phyloP scores from a whole-genome alignment of 2,113 vertebrate species.

The Amphiprion ocellaris region DNA sequence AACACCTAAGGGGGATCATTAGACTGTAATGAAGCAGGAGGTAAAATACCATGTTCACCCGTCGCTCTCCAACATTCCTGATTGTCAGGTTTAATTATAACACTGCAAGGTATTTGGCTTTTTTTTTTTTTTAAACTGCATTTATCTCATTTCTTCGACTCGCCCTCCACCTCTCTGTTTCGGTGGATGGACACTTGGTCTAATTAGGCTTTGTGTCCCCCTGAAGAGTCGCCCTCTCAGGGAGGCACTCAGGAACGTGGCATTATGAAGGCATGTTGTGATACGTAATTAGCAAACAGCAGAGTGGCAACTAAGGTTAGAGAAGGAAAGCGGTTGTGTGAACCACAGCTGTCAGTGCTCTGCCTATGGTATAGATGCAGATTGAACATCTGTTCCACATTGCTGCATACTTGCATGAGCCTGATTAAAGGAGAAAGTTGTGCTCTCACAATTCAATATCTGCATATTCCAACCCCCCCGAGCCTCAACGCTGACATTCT shows the following conservation, averaged over 20 bases:
- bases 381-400: slow-evolving; percentile 77
- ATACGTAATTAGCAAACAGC: slow-evolving; percentile 67
- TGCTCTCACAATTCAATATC: slow-evolving; percentile 29
- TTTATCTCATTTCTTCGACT: slow-evolving; percentile 59
- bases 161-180: slow-evolving; percentile 38
- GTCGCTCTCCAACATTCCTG: slow-evolving; percentile 70
- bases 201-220: slow-evolving; percentile 61
- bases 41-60: slow-evolving; percentile 75
- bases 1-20: slow-evolving; percentile 77
- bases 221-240: slow-evolving; percentile 37
- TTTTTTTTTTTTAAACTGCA: slow-evolving; percentile 24
- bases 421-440: slow-evolving; percentile 54
- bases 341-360: slow-evolving; percentile 58
- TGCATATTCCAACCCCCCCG: not conserved
- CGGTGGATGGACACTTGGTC: slow-evolving; percentile 62
- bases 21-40: slow-evolving; percentile 77
- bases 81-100: slow-evolving; percentile 82
- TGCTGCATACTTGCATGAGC: slow-evolving; percentile 11
- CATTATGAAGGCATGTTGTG: slow-evolving; percentile 51
- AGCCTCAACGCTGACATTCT: not conserved
- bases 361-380: slow-evolving; percentile 41
- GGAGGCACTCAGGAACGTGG: slow-evolving; percentile 35
- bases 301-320: slow-evolving; percentile 40
- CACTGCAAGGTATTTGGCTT: slow-evolving; percentile 39
- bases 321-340: slow-evolving; percentile 34